Percentiles rank a stretch among this genome's conserved stretches.
Evolutionary conservation across 2,888 invertebrate genomes (phyloP).

Genomic region (Chorisops tibialis): DNA sequence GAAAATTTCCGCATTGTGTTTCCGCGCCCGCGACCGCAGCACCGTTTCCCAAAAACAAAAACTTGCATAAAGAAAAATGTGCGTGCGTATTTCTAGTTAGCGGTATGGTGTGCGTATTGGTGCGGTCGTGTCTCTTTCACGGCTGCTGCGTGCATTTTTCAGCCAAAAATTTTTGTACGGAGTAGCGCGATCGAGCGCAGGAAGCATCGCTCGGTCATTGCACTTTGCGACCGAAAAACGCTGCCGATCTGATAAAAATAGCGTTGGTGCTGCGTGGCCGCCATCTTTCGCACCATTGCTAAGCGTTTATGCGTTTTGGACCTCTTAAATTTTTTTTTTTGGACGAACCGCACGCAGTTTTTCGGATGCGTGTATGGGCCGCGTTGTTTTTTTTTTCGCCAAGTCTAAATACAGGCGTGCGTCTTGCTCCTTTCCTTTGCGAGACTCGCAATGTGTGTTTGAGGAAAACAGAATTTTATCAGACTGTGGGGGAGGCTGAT

Average conservation of each 20-base stretch:
- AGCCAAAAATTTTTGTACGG: not conserved
- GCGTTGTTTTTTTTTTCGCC: no score
- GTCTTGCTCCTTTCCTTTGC: no score
- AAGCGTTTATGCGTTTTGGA: conserved; percentile 2
- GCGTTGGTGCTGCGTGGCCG: conserved; percentile 19
- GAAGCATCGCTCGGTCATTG: conserved; percentile 12
- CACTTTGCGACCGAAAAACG: conserved; percentile 15
- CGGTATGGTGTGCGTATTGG: not conserved
- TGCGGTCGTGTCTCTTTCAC: not conserved
- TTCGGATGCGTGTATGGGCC: not conserved
- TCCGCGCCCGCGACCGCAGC: not conserved
- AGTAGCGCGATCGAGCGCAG: not conserved
- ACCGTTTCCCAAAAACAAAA: not conserved
- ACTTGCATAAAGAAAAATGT: conserved; percentile 10
- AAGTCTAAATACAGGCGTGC: no score
- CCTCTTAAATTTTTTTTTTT: conserved; percentile 3
- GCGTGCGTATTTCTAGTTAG: conserved; percentile 6
- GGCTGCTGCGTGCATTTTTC: conserved; percentile 7
- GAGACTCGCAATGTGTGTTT: not conserved
- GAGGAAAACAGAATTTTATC: conserved; percentile 8
- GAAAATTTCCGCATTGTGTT: not conserved
- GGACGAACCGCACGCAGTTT: not conserved
- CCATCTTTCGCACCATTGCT: conserved; percentile 13
- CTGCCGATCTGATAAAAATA: conserved; percentile 25
- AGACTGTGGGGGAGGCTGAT: conserved; percentile 15